phyloP scores from a whole-genome alignment of 2,113 vertebrate species.

The Podarcis cretensis region DNA sequence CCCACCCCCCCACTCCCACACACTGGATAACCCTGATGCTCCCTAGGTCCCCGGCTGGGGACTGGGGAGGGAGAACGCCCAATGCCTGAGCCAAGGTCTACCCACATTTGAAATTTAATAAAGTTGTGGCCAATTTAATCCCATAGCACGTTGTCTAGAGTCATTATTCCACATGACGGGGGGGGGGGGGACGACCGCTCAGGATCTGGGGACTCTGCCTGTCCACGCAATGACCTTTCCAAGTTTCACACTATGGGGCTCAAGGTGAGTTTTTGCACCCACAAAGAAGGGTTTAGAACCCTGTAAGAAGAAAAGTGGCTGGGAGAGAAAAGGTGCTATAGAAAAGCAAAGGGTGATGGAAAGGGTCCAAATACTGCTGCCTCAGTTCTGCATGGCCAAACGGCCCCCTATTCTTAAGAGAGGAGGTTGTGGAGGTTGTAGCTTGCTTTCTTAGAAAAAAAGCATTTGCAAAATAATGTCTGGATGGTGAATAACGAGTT shows the following conservation, averaged over 20 bases:
- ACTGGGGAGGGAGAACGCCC: too few species aligned
- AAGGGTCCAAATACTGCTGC: neutral
- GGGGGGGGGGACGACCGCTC: too few species aligned
- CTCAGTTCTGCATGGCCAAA: neutral
- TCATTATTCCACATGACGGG: too few species aligned
- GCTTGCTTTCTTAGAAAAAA: conserved; percentile 13
- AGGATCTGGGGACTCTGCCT: too few species aligned
- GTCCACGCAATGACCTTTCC: too few species aligned
- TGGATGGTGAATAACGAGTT: conserved; percentile 38
- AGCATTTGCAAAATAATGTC: conserved; percentile 4
- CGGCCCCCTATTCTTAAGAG: neutral
- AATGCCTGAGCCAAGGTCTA: too few species aligned
- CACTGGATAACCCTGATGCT: too few species aligned
- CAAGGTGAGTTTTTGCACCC: neutral
- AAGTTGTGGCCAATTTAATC: too few species aligned
- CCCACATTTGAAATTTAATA: too few species aligned
- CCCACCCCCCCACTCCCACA: too few species aligned
- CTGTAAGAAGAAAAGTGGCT: neutral
- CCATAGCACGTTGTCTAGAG: too few species aligned
- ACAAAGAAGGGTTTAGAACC: neutral
- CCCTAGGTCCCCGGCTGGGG: too few species aligned
- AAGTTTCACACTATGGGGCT: neutral
- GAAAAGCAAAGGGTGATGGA: neutral
- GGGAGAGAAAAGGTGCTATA: neutral
- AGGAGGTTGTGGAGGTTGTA: neutral